Conservation (phyloP, 2,113 vertebrate genomes). For the Microcebus griseorufus region DNA sequence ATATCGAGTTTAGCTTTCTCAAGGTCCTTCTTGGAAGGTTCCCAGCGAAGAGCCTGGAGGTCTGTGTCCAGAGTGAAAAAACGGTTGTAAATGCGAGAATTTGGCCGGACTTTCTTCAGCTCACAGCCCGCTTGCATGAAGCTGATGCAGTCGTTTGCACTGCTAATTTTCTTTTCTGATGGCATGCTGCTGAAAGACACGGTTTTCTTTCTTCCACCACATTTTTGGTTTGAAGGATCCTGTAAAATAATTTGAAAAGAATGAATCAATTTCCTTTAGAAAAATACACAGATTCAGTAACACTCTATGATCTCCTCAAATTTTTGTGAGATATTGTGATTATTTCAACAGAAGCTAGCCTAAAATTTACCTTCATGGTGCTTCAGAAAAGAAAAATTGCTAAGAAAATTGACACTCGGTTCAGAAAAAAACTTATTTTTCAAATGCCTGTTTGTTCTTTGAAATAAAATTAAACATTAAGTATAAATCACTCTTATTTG, state of each 20-base stretch:
- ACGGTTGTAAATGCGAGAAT: constrained; percentile 95
- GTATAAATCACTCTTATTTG: neutral
- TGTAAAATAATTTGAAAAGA: constrained; percentile 80
- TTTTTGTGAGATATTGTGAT: neutral
- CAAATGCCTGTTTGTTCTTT: neutral
- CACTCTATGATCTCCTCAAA: neutral
- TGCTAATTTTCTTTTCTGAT: constrained; percentile 98
- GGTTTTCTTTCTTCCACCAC: constrained; percentile 94
- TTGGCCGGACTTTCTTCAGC: constrained; percentile 96
- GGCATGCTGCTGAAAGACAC: constrained; percentile 99
- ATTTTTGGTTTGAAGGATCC: constrained; percentile 96
- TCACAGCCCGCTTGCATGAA: constrained; percentile 99
- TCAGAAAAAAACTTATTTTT: neutral
- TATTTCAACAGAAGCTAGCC: neutral
- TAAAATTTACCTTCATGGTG: neutral
- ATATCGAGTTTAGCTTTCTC: constrained; percentile 97
- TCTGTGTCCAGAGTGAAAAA: constrained; percentile 97
- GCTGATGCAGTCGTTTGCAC: constrained; percentile 95
- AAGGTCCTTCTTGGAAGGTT: constrained; percentile 97
- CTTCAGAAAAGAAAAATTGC: neutral
- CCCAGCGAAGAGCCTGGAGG: constrained; percentile 96
- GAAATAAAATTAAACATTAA: constrained; percentile 19
- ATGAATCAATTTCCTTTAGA: constrained; percentile 46
- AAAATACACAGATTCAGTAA: neutral
- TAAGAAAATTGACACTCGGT: neutral